Percentiles rank a stretch among this genome's conserved stretches.
phyloP scores from a whole-genome alignment of 92 coral and sea anemone species.

The Actinernus sp. region DNA sequence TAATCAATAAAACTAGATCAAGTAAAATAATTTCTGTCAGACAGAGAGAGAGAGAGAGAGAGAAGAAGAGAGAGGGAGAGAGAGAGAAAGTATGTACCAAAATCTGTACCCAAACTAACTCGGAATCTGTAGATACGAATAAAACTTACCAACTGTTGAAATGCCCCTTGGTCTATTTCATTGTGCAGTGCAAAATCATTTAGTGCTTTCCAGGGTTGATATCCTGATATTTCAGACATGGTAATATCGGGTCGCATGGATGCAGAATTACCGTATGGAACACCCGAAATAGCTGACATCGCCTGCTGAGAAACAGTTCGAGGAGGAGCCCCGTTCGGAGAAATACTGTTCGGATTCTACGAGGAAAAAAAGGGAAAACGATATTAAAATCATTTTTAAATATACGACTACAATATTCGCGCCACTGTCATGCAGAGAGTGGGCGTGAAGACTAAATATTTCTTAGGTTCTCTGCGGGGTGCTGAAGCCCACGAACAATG shows the following conservation, averaged over 20 bases:
- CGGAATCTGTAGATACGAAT: too few species aligned
- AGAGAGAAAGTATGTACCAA: not conserved
- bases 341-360: conserved; percentile 86
- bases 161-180: conserved; percentile 95
- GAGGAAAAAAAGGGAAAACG: conserved; percentile 14
- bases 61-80: not conserved
- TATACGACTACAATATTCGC: too few species aligned
- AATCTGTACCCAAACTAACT: too few species aligned
- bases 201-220: conserved; percentile 99
- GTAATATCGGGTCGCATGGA: conserved; percentile 80
- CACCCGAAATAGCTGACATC: conserved; percentile 83
- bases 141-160: conserved; percentile 96
- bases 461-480: conserved; percentile 27
- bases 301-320: conserved; percentile 66
- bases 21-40: conserved; percentile 16
- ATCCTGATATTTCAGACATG: conserved; percentile 83
- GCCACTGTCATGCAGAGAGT: too few species aligned
- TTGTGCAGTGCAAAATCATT: conserved; percentile 97
- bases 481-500: conserved; percentile 16
- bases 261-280: conserved; percentile 77
- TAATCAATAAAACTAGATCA: too few species aligned
- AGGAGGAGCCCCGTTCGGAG: conserved; percentile 68
- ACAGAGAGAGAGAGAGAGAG: not conserved
- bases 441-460: conserved; percentile 8
- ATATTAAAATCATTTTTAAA: too few species aligned